A percentile compares a stretch with the other conserved stretches of the same genome.
These are phyloP conservation scores for Colius striatus DNA, from an alignment of 2,113 vertebrate species.

Conservation along the genomic window DNA sequence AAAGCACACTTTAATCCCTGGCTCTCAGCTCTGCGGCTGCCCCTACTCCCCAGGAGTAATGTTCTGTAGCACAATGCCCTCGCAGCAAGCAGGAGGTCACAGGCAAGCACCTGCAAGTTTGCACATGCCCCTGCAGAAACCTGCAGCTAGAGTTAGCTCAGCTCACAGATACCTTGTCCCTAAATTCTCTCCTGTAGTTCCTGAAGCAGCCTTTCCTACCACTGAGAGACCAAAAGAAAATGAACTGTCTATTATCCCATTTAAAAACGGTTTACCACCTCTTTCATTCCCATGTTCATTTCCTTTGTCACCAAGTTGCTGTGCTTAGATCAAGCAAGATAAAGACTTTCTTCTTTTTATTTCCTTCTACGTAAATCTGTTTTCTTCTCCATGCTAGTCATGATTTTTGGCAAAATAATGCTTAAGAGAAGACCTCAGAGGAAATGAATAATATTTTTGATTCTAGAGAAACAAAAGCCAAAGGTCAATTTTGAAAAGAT, in stretches of 20 bases:
- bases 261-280: neutral
- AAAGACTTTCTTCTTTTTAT: neutral
- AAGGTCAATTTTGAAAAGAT: neutral
- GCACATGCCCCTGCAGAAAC: neutral
- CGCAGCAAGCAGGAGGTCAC: too few species aligned
- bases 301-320: neutral
- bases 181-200: neutral
- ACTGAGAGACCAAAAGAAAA: neutral
- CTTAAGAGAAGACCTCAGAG: neutral
- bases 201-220: neutral
- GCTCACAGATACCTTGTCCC: neutral
- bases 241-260: neutral
- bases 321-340: neutral
- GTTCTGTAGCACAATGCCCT: neutral
- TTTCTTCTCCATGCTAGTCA: neutral
- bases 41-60: accelerated
- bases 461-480: neutral
- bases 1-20: neutral
- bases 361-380: neutral
- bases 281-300: neutral
- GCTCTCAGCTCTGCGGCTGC: neutral
- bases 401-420: neutral
- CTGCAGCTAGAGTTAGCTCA: neutral
- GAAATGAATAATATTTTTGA: conserved; percentile 33
- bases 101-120: neutral